Conservation (phyloP, 2,797 vertebrate genomes). For the Liparis tanakae region DNA sequence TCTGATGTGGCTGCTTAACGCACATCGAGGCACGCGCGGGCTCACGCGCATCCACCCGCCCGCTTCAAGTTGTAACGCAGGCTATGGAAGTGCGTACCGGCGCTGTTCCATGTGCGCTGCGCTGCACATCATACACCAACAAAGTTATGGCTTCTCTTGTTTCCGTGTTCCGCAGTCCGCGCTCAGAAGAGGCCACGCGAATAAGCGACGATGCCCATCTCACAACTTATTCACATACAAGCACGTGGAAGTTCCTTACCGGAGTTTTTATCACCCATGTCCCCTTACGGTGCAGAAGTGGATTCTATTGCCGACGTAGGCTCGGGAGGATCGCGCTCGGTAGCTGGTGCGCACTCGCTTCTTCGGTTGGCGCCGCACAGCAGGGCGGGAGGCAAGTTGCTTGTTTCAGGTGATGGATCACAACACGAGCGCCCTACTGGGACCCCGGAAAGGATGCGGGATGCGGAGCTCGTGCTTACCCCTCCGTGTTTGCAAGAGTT, state of each 20-base stretch:
- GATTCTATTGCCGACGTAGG: constrained; percentile 32
- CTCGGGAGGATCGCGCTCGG: constrained; percentile 19
- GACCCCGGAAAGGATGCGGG: neutral
- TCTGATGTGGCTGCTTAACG: constrained; percentile 10
- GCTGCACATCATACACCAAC: neutral
- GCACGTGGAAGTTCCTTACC: constrained; percentile 70
- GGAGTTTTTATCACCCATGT: constrained; percentile 81
- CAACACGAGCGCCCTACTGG: constrained; percentile 22
- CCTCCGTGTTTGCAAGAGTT: constrained; percentile 45
- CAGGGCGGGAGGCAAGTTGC: constrained; percentile 24
- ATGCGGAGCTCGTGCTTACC: constrained; percentile 25
- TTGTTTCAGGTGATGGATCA: constrained; percentile 26
- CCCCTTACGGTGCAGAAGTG: constrained; percentile 64
- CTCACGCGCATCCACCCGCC: neutral
- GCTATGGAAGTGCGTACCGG: neutral
- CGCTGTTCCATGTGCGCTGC: neutral
- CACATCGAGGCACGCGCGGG: neutral
- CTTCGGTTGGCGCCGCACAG: constrained; percentile 42
- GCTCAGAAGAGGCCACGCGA: constrained; percentile 2
- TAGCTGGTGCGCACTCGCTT: constrained; percentile 34
- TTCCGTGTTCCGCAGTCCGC: constrained; percentile 32
- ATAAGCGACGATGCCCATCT: neutral
- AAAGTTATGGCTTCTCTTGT: constrained; percentile 17
- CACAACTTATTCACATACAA: constrained; percentile 16
- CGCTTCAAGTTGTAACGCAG: constrained; percentile 7